Evolutionary conservation across 2,113 vertebrate genomes (phyloP), one percentile per base, ranked within the genome.

Genomic region (Archocentrus centrarchus): DNA sequence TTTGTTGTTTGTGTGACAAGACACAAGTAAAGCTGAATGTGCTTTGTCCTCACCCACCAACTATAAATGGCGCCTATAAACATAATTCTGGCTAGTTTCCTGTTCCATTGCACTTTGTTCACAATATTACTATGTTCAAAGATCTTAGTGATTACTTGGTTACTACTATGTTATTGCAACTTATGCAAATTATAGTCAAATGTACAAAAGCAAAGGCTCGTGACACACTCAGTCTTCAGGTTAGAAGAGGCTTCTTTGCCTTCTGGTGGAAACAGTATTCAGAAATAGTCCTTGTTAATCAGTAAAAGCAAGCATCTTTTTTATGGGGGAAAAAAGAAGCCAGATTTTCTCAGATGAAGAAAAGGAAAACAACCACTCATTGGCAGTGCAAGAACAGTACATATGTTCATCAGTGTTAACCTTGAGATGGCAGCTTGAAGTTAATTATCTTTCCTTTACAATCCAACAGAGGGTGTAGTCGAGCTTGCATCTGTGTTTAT

Each of bases 401-500:
- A 86, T 64, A 60, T 86, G 79, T 75, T 62, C 68, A 55, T 84
- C 79, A 55, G 6, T 32, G 13, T 62, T 60, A 70, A 59, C 87
- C 84, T 89, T 84, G 83, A 84, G 81, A 84, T 62, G 89, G 70
- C 89, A 87, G 82, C 17, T 59, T 75, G 63, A 60, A 81, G 82
- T 61, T 89, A 58, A 86, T 91, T 86, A 59, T 75, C 57, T 78
- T 87, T 77, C 80, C 64, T 81, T 86, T 64, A 18, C 77, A 80
- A 2, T 58, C 55, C 81, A 35, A 17, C 76, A 44, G 37, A 68
- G 73, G 47, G 66, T 68, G 81, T 55, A 59, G 53, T 57, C 2
- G 5, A 64, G 81, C 47, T 75, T 58, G 90, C 86, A 89, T 92
- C 86, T 90, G 89, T 93, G 90, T 90, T 93, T 83, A 86, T 61